Percentiles rank a stretch among this genome's conserved stretches.
These are phyloP conservation scores for Calephelis perditalis DNA, from an alignment of 2,888 invertebrate species.

Conservation along the genomic window DNA sequence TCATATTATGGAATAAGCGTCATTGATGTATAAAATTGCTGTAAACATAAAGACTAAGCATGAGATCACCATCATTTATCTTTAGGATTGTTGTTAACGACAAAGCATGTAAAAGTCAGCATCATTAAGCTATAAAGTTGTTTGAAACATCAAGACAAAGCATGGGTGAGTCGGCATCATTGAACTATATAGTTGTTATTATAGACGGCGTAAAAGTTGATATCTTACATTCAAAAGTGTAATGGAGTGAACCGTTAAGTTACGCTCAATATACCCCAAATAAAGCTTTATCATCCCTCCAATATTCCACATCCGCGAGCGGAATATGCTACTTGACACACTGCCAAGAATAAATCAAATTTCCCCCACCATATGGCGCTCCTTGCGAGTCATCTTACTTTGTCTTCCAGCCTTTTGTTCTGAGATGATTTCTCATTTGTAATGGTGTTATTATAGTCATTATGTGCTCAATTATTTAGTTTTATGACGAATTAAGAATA, in stretches of 20 bases:
- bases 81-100: too few species aligned
- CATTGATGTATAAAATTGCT: too few species aligned
- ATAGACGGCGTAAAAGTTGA: neutral
- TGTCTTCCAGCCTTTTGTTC: slow-evolving; percentile 7
- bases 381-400: slow-evolving; percentile 11
- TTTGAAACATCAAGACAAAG: too few species aligned
- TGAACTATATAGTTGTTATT: slow-evolving; percentile 2
- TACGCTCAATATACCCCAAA: slow-evolving; percentile 57
- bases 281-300: slow-evolving; percentile 58
- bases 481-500: too few species aligned
- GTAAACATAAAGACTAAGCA: too few species aligned
- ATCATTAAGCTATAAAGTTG: too few species aligned
- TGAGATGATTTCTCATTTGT: neutral
- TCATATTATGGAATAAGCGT: too few species aligned
- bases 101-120: too few species aligned
- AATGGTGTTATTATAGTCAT: neutral
- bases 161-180: too few species aligned
- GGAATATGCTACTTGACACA: slow-evolving; percentile 62
- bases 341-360: slow-evolving; percentile 69
- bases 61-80: too few species aligned
- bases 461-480: too few species aligned
- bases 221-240: slow-evolving; percentile 36
- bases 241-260: slow-evolving; percentile 39
- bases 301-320: slow-evolving; percentile 54
- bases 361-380: slow-evolving; percentile 33